Base-by-base conservation (phyloP, 2,113 vertebrate genomes). In the Theropithecus gelada region DNA sequence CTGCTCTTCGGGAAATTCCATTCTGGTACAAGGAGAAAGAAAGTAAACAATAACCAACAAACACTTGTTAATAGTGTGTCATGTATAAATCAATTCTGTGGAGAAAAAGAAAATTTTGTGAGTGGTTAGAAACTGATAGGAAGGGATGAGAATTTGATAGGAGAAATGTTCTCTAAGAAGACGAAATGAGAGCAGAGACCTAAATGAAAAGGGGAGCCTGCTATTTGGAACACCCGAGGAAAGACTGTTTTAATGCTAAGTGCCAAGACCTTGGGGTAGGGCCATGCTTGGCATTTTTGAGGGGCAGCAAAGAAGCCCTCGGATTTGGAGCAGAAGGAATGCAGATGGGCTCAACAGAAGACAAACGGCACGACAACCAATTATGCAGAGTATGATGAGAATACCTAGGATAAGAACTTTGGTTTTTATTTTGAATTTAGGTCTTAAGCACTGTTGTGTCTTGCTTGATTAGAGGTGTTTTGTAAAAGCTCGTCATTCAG, bases 81-180 rank as follows among this genome's bases (percentile, higher is more conserved):
- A n/a, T 5, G 1, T 25, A 1, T 8, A 30, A 84, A 32, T 48
- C 68, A 23, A 75, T 35, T 48, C 16, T 75, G 2, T 91, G 55
- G 72, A n/a, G 27, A 45, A 70, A 84, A 52, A 27, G 48, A n/a
- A 66, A 78, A 5, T 82, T 17, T 6, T 8, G 3, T 12, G n/a
- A 0, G 6, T 48, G 30, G 8, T 16, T 90, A 79, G 25, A 96
- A 78, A 79, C 4, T 52, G 73, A 86, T 4, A 59, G 40, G 22
- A 61, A 52, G 1, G 3, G 2, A 3, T 13, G 5, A 1, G 11
- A 35, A 40, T 48, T 80, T 52, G 11, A 7, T 35, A 30, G 8
- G 4, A 75, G 12, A 70, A 18, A 30, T 48, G 95, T 22, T 87
- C 17, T 82, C 22, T 83, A 8, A 81, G 30, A 13, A 82, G 20